These are phyloP conservation scores for Ophion ventricosus DNA, from an alignment of 2,888 invertebrate genomes.

Conservation along the genomic window DNA sequence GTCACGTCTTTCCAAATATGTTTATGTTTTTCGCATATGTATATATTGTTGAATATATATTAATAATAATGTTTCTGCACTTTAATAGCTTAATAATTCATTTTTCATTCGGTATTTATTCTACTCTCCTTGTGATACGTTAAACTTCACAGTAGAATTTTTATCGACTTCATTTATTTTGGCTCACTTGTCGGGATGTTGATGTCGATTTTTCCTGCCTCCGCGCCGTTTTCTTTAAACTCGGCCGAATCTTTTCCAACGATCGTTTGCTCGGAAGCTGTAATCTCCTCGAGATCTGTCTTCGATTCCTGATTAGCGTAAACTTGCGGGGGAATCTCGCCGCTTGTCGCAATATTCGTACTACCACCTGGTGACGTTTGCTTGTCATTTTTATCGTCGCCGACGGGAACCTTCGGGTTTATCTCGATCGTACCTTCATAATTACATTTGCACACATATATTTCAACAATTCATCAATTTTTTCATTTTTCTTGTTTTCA, in stretches of 20 bases:
- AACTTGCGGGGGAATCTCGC: not conserved
- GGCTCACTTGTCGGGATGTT: conserved; percentile 14
- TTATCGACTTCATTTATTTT: not conserved
- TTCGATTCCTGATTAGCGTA: conserved; percentile 12
- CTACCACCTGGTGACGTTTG: not conserved
- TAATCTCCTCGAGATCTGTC: not conserved
- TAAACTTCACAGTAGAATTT: too few relatives aligned
- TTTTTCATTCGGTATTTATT: too few relatives aligned
- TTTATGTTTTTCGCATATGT: too few relatives aligned
- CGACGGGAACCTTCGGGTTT: not conserved
- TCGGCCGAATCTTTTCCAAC: conserved; percentile 9
- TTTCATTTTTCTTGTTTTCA: not conserved
- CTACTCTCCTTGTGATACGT: too few relatives aligned
- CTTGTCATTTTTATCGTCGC: not conserved
- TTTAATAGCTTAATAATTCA: too few relatives aligned
- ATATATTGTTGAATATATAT: too few relatives aligned
- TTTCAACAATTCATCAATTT: not conserved
- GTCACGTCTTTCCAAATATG: too few relatives aligned
- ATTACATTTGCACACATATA: not conserved
- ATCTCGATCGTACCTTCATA: not conserved
- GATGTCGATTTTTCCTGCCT: conserved; percentile 3
- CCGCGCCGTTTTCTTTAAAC: conserved; percentile 6
- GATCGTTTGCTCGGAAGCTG: not conserved
- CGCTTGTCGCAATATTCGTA: not conserved
- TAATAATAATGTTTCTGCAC: too few relatives aligned